Evolutionary conservation across 2,797 vertebrate genomes (phyloP), one percentile per base, ranked within the genome.

Genomic region (Halcyon leucocephala): DNA sequence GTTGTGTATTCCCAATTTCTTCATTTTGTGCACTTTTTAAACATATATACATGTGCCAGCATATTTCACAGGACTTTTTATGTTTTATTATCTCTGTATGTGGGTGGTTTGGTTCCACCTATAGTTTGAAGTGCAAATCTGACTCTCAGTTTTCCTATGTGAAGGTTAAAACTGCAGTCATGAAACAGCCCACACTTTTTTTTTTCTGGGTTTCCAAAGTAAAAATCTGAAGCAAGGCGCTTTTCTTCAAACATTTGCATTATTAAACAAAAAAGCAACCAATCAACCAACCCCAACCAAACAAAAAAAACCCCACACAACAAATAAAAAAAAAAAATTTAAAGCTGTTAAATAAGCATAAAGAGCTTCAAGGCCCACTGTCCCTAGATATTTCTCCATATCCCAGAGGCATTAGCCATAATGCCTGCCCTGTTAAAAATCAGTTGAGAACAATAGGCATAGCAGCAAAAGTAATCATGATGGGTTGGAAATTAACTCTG

Each of bases 101-200:
- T 93, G 90, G 93, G 92, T 73, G 94, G 86, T 85, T 95, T 94
- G 49, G 91, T 94, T 91, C 88, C 74, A 95, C 64, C 83, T 89
- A 58, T 39, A 94, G 92, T 92, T 91, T 97, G 95, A 96, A 96
- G 92, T 97, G 94, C 78, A 97, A 95, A 95, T 97, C 96, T 95
- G 33, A 83, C 61, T 89, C 67, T 87, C 74, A 48, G 49, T 72
- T 93, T 86, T 89, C 37, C 41, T 89, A 26, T 49, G 57, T 85
- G 74, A 90, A 95, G 61, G 71, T 95, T 95, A 89, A 95, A 96
- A 97, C 95, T 78, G 39, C 37, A 94, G 88, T 72, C 67, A 82
- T 46, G 41, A 74, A 92, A 65, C 74, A 97, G n/a, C 37, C 25
- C 52, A 2, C 71, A 54, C 71, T 70, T 73, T 73, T 70, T 70